Conservation (phyloP, 2,113 vertebrate species). For the Ammodytes dubius region DNA sequence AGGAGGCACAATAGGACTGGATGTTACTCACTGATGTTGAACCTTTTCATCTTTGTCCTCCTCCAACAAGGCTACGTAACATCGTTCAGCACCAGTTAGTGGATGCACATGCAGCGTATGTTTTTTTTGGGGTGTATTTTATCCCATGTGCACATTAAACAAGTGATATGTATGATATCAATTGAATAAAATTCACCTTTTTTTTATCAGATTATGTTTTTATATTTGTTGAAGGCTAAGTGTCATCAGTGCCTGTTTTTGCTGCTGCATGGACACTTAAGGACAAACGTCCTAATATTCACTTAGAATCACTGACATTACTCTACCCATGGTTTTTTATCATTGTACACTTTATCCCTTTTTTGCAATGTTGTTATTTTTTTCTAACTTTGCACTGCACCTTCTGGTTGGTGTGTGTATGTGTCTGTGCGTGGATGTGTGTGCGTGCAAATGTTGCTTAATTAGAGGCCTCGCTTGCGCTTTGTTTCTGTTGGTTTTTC, state of each 20-base stretch:
- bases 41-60: conserved; percentile 25
- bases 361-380: conserved; percentile 14
- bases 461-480: conserved; percentile 30
- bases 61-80: conserved; percentile 51
- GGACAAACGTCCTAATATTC: conserved; percentile 32
- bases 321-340: conserved; percentile 15
- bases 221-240: conserved; percentile 20
- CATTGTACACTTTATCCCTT: not conserved
- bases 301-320: conserved; percentile 12
- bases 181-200: not conserved
- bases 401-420: conserved; percentile 39
- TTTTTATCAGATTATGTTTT: conserved; percentile 5
- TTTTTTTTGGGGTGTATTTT: conserved; percentile 33
- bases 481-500: conserved; percentile 52
- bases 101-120: conserved; percentile 32
- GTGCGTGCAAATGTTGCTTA: conserved; percentile 23
- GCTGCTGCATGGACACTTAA: conserved; percentile 71
- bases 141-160: conserved; percentile 11
- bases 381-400: conserved; percentile 47
- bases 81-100: conserved; percentile 13
- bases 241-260: conserved; percentile 40
- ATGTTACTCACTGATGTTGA: not conserved
- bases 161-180: not conserved
- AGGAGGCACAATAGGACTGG: conserved; percentile 25
- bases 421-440: conserved; percentile 22